Evolutionary conservation across 1,140 invertebrate species (phyloP).

Genomic region (Conus ventricosus): DNA sequence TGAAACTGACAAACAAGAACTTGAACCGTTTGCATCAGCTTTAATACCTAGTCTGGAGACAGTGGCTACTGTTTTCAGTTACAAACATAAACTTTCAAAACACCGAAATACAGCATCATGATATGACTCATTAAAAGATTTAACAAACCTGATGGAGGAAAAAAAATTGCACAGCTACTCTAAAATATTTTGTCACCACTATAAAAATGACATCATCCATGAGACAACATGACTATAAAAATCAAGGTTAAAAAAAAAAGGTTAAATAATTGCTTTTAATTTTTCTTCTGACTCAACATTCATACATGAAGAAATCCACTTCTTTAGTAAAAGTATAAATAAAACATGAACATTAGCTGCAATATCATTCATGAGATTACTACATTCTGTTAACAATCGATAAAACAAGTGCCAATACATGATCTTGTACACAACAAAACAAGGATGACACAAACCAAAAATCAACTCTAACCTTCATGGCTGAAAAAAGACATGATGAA

Average conservation of each 20-base stretch:
- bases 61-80: background rate
- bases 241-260: background rate
- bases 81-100: background rate
- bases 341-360: constrained; percentile 29
- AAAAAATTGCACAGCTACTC: background rate
- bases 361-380: constrained; percentile 6
- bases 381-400: background rate
- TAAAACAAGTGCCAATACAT: background rate
- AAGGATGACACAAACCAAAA: background rate
- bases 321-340: constrained; percentile 9
- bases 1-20: too few species aligned
- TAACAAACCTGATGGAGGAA: background rate
- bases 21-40: background rate
- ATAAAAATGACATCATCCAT: background rate
- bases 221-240: background rate
- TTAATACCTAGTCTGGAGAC: background rate
- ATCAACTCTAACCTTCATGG: too few species aligned
- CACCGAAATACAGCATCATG: constrained; percentile 4
- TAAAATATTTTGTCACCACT: background rate
- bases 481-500: too few species aligned
- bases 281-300: background rate
- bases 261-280: background rate
- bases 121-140: constrained; percentile 9
- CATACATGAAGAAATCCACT: background rate
- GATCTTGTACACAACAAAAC: background rate